Evolutionary conservation across 2,888 invertebrate species (phyloP), one percentile per base, ranked within the genome.

Genomic region (Heliconius erato): DNA sequence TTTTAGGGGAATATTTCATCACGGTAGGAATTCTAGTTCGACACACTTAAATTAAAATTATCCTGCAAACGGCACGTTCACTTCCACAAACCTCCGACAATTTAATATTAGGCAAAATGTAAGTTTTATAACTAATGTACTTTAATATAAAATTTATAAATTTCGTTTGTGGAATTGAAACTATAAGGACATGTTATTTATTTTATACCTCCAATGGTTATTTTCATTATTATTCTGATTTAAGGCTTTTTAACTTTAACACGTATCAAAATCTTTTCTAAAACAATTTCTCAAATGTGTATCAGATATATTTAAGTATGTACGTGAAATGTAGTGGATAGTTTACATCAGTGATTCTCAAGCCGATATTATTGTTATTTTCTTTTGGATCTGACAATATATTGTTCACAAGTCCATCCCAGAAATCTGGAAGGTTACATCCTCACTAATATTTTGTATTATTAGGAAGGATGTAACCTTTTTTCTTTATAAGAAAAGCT

Each of bases 21-120:
- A 78, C 74, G 79, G 35, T 49, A 74, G 85, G 82, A 85, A 83
- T 85, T 84, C 80, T 84, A 81, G 79, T 84, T 83, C 83, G 79
- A 78, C 79, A 79, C 81, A 72, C 74, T 79, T 79, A 81, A 79
- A 81, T 82, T 81, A 74, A 81, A 82, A 83, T 83, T 69, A 79
- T 81, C 67, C 68, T 79, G 59, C 79, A 76, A 65, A 59, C 59
- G 71, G 67, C 35, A 81, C 69, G 26, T 76, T 77, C 65, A 79
- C 69, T 79, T 44, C 67, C 76, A 76, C 76, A 76, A 74, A 79
- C 72, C 63, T 77, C 28, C 23, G 35, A 81, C 63, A 3, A 63
- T 69, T 81, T 80, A 59, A 68, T 81, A 81, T 69, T 59, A 81
- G 44, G 59, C 59, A 12, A 14, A 23, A 26, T 54, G 26, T 44